Evolutionary conservation across 2,113 vertebrate species (phyloP).

Genomic region (Oncorhynchus nerka): DNA sequence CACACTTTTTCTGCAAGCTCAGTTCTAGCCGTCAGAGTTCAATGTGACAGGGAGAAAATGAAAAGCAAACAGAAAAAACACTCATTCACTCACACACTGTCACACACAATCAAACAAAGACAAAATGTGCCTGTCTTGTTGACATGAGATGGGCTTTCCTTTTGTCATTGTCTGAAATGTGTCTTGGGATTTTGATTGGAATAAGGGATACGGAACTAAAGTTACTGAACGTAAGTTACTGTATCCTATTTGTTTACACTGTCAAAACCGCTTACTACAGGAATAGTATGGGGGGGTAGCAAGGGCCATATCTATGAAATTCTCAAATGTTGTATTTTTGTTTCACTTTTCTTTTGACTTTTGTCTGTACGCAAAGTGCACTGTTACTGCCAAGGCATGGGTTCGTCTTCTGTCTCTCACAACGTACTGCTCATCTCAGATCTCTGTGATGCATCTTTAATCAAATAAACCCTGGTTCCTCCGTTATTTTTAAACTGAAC

Average conservation of each 20-base stretch:
- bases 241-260: slow-evolving; percentile 38
- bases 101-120: slow-evolving; percentile 34
- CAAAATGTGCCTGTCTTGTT: slow-evolving; percentile 29
- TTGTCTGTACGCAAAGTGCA: slow-evolving; percentile 11
- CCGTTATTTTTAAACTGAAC: not conserved
- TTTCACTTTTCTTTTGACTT: slow-evolving; percentile 15
- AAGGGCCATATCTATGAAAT: slow-evolving; percentile 11
- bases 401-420: slow-evolving; percentile 3
- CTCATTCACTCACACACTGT: slow-evolving; percentile 4
- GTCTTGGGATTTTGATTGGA: not conserved
- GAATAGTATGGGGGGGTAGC: not conserved
- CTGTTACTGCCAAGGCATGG: slow-evolving; percentile 23
- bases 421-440: not conserved
- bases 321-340: slow-evolving; percentile 3
- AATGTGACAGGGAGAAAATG: not conserved
- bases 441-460: slow-evolving; percentile 33
- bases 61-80: slow-evolving; percentile 12
- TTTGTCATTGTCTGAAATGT: slow-evolving; percentile 35
- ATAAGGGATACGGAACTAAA: not conserved
- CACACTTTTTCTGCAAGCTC: slow-evolving; percentile 9
- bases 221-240: not conserved
- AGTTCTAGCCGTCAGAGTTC: not conserved
- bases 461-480: slow-evolving; percentile 59
- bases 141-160: slow-evolving; percentile 15
- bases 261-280: slow-evolving; percentile 13